Base-by-base conservation (phyloP, 1,140 invertebrate species). In the Megalopta genalis region DNA sequence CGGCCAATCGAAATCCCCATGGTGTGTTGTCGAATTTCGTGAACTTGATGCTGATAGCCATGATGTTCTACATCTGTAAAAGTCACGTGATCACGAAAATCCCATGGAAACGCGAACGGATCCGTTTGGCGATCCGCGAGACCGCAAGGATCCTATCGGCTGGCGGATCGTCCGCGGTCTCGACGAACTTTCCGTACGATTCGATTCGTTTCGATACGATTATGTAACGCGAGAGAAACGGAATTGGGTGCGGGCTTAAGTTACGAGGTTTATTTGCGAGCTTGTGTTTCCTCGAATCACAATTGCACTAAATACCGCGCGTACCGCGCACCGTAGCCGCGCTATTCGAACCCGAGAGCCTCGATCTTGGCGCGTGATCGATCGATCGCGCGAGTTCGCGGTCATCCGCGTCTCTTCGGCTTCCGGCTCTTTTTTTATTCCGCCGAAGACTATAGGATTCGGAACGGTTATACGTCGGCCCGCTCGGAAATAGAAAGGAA, bases 1-100 rank as follows among this genome's bases (percentile, higher is more conserved):
- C 97, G 77, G 96, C 95, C 64, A 98, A 93, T 49, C 97, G 94
- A 93, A 99, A 98, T 70, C 97, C 97, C 97, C 97, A 99, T 72
- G 96, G 95, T 69, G 93, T 93, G 79, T 94, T 94, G 85, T 95
- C 94, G 80, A 94, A 94, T 90, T 94, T 95, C 64, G 94, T 93
- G 88, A 95, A 94, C 88, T 94, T 95, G 87, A 93, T 88, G 81
- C 86, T 90, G 78, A 92, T 85, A 83, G 91, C 88, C 92, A 93
- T 93, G 82, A 69, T 85, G 83, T 84, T 89, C 90, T 92, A 92
- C 90, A 92, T 93, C 92, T 93, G 88, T 16, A 63, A 90, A 91
- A 46, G 32, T 75, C 46, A 68, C 57, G n/a, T 25, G 16, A 60
- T 63, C 27, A 32, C 42, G 21, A 14, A 49, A 72, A 14, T 5